Percentiles rank a stretch among this genome's conserved stretches.
phyloP scores from a whole-genome alignment of 2,113 vertebrate species.

The Prunella fulvescens region DNA sequence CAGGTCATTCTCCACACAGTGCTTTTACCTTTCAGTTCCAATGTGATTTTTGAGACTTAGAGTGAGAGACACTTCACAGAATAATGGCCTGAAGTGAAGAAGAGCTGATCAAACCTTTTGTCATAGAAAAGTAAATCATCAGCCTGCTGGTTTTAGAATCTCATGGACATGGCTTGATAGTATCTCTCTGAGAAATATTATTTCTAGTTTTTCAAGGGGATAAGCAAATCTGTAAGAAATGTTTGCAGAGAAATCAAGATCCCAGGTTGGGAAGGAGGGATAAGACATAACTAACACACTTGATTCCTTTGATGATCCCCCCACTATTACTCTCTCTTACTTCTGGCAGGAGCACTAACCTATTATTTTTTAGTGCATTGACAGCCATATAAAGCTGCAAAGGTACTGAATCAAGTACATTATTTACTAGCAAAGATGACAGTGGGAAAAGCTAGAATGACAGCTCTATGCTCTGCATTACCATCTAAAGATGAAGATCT shows the following conservation, averaged over 20 bases:
- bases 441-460: not conserved
- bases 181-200: not conserved
- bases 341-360: not conserved
- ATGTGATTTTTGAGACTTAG: not conserved
- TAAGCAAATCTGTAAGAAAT: not conserved
- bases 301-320: not conserved
- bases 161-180: not conserved
- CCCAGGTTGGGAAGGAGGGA: not conserved
- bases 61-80: not conserved
- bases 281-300: not conserved
- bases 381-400: not conserved
- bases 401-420: not conserved
- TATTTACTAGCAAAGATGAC: not conserved
- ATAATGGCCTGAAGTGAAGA: not conserved
- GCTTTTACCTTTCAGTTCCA: not conserved
- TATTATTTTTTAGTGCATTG: not conserved
- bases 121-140: not conserved
- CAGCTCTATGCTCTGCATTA: not conserved
- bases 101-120: not conserved
- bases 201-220: not conserved
- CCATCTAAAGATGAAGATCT: not conserved
- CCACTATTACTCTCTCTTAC: not conserved
- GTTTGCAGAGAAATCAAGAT: not conserved
- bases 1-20: not conserved
- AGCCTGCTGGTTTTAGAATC: not conserved